Conservation (phyloP, 2,113 vertebrate species). For the Dolichotis patagonum region DNA sequence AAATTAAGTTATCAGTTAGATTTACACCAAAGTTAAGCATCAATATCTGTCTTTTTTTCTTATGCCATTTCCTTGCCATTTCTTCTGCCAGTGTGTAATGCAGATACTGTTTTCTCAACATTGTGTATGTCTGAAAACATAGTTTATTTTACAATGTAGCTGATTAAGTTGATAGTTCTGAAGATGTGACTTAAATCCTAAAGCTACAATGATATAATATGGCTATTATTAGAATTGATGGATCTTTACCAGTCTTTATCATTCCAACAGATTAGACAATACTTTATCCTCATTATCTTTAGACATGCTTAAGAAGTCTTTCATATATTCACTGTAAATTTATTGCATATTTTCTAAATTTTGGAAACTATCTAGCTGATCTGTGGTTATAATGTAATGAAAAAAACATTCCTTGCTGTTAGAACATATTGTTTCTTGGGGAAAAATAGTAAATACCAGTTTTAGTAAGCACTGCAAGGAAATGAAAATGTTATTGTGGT, state of each 20-base stretch:
- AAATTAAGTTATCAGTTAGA: not conserved
- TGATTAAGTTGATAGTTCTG: not conserved
- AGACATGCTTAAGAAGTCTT: not conserved
- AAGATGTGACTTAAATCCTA: not conserved
- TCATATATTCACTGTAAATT: not conserved
- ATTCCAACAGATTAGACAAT: not conserved
- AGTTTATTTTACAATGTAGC: not conserved
- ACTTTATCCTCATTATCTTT: conserved; percentile 2
- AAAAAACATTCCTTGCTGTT: not conserved
- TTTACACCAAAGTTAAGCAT: not conserved
- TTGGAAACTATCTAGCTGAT: not conserved
- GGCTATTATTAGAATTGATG: not conserved
- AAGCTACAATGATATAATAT: not conserved
- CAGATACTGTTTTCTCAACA: not conserved
- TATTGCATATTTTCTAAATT: not conserved
- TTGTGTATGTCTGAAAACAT: not conserved
- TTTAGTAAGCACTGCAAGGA: not conserved
- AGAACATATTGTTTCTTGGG: too few species aligned
- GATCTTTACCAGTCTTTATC: not conserved
- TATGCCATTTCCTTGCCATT: not conserved
- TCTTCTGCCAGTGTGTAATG: not conserved
- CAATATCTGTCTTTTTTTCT: not conserved
- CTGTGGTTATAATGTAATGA: not conserved
- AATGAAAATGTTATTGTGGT: not conserved
- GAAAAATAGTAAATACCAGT: not conserved